Percentiles rank a stretch among this genome's conserved stretches.
Conservation (phyloP, 2,888 invertebrate species). For the Pristionchus maxplancki region DNA sequence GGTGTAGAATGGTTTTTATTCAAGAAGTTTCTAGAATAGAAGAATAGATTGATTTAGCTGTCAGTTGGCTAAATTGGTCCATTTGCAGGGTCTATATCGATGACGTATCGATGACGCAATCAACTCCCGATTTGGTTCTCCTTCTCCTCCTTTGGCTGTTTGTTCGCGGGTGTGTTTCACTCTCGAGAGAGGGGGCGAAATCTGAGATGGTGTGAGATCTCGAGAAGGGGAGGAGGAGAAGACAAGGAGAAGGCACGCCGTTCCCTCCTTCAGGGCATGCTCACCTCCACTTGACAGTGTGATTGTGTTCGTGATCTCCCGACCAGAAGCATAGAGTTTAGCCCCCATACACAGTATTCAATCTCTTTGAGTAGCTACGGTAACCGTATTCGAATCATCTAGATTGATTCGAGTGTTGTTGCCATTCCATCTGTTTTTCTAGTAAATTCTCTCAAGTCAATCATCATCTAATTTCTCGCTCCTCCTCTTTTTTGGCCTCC, state of each 20-base stretch:
- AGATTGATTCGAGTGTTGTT: background rate
- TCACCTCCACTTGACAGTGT: too few relatives aligned
- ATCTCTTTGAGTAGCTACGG: too few relatives aligned
- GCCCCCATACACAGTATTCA: too few relatives aligned
- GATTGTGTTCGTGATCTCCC: background rate
- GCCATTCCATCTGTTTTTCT: background rate
- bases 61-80: background rate
- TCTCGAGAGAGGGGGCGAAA: background rate
- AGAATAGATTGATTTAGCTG: too few relatives aligned
- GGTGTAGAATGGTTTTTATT: too few relatives aligned
- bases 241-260: background rate
- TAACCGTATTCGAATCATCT: background rate
- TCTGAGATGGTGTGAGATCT: background rate
- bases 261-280: background rate
- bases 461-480: constrained; percentile 26
- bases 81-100: background rate
- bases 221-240: background rate
- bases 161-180: constrained; percentile 22
- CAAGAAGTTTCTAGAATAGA: too few relatives aligned
- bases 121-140: background rate
- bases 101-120: constrained; percentile 24
- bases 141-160: background rate
- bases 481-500: constrained; percentile 17
- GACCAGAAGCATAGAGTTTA: background rate
- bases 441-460: constrained; percentile 3